Conservation (phyloP, 2,888 invertebrate species). For the Tillus elongatus region DNA sequence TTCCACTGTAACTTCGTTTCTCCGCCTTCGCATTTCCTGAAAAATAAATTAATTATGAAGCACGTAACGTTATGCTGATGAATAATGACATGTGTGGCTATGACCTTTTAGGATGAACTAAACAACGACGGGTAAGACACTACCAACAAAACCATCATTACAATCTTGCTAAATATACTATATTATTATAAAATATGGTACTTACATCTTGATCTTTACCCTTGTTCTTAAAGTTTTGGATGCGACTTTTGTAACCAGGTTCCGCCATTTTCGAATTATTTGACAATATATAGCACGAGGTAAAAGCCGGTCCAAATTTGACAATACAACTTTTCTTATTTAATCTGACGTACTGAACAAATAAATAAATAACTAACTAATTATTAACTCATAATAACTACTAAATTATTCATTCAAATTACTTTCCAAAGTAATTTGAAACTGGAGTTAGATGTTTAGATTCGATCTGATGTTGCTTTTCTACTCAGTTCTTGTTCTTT, state of each 20-base stretch:
- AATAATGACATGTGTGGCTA: conserved; percentile 18
- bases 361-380: too few relatives aligned
- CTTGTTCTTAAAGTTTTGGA: conserved; percentile 96
- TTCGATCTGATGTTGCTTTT: too few relatives aligned
- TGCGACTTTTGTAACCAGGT: conserved; percentile 66
- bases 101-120: conserved; percentile 12
- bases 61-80: neutral
- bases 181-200: conserved; percentile 31
- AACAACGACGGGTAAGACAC: neutral
- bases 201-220: conserved; percentile 99
- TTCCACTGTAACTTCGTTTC: conserved; percentile 95
- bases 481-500: too few relatives aligned
- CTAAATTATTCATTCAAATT: too few relatives aligned
- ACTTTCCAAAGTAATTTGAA: too few relatives aligned
- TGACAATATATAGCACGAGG: conserved; percentile 30
- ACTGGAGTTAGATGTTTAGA: too few relatives aligned
- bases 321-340: neutral
- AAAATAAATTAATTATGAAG: conserved; percentile 29
- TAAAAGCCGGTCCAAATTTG: conserved; percentile 26
- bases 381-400: too few relatives aligned
- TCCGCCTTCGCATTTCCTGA: conserved; percentile 92
- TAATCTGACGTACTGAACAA: neutral
- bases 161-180: neutral
- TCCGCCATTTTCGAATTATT: conserved; percentile 53
- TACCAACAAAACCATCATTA: neutral